phyloP scores from a whole-genome alignment of 2,113 vertebrate species.

The Prunella fulvescens region DNA sequence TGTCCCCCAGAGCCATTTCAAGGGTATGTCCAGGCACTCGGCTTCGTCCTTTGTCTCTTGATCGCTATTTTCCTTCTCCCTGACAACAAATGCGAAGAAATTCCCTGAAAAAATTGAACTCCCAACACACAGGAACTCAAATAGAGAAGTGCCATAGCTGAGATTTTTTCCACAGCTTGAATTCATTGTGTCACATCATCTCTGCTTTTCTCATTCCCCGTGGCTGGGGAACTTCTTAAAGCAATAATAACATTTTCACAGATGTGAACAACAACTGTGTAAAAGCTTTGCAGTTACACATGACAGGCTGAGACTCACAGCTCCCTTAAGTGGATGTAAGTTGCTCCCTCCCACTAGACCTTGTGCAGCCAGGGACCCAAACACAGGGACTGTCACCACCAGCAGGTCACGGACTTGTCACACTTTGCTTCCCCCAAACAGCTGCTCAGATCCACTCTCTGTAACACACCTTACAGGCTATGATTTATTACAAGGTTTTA shows the following conservation, averaged over 20 bases:
- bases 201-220: neutral
- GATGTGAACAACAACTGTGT: neutral
- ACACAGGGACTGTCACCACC: neutral
- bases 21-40: too few species aligned
- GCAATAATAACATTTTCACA: neutral
- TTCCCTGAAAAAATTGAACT: neutral
- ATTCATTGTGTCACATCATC: neutral
- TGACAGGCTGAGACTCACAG: neutral
- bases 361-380: neutral
- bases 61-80: neutral
- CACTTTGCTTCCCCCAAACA: neutral
- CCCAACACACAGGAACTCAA: neutral
- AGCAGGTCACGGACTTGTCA: neutral
- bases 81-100: neutral
- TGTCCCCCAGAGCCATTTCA: too few species aligned
- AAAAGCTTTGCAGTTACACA: neutral
- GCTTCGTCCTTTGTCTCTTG: neutral
- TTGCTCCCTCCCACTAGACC: neutral
- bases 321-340: neutral
- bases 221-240: slow-evolving; percentile 15
- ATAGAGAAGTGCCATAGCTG: neutral
- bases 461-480: neutral
- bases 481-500: neutral
- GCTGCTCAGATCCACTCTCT: neutral
- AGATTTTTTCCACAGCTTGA: slow-evolving; percentile 33